Evolutionary conservation across 2,888 invertebrate species (phyloP).

Genomic region (Drosophila kuntzei): DNA sequence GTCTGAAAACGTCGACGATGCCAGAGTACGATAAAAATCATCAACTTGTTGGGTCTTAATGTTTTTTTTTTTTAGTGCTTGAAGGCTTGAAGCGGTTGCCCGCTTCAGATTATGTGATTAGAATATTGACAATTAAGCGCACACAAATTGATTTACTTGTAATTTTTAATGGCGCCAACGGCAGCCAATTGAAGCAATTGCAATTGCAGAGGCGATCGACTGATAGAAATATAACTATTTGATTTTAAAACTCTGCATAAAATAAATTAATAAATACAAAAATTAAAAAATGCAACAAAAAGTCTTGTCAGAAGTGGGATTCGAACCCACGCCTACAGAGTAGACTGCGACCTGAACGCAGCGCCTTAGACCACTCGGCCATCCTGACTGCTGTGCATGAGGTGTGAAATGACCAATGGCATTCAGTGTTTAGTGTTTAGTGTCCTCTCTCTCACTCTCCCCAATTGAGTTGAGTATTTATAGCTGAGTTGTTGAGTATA

Average conservation of each 20-base stretch:
- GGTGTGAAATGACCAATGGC: conserved; percentile 28
- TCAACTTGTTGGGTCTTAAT: conserved; percentile 51
- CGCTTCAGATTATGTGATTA: conserved; percentile 75
- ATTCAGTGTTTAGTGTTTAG: conserved; percentile 10
- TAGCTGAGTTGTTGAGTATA: conserved; percentile 43
- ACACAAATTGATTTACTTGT: conserved; percentile 77
- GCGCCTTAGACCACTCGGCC: conserved; percentile 86
- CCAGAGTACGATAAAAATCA: conserved; percentile 67
- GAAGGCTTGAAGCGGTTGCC: conserved; percentile 53
- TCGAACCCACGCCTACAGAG: conserved; percentile 85
- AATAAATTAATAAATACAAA: neutral
- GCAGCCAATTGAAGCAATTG: conserved; percentile 30
- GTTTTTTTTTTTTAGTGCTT: conserved; percentile 40
- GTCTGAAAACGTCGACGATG: conserved; percentile 57
- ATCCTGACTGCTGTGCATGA: conserved; percentile 52
- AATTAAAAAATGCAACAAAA: conserved; percentile 18
- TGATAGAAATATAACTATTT: neutral
- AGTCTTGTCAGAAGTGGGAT: conserved; percentile 84
- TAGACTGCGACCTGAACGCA: conserved; percentile 86
- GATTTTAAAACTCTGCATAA: neutral
- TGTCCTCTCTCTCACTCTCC: neutral
- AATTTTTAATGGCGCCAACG: conserved; percentile 65
- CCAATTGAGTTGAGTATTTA: conserved; percentile 5
- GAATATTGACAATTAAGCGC: conserved; percentile 77
- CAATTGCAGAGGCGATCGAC: conserved; percentile 5